phyloP scores from a whole-genome alignment of 2,113 vertebrate genomes.

The Excalfactoria chinensis region DNA sequence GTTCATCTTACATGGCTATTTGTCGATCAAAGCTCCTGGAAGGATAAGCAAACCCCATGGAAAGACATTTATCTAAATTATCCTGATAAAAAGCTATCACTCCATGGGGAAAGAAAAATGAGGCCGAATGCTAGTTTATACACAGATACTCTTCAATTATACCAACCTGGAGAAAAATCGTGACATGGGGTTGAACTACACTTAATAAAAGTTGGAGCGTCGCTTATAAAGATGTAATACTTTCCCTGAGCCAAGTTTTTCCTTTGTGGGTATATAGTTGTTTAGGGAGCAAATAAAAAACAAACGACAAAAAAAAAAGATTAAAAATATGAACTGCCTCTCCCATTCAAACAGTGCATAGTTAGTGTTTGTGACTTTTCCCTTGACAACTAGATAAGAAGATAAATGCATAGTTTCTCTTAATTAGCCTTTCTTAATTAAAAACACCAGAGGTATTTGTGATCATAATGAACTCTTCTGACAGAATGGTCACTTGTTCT shows the following conservation, averaged over 20 bases:
- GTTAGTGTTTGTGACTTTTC: conserved; percentile 69
- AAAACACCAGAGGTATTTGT: conserved; percentile 90
- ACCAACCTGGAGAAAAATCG: conserved; percentile 27
- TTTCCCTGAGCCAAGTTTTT: conserved; percentile 20
- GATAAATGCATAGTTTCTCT: conserved; percentile 87
- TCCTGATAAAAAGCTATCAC: conserved; percentile 75
- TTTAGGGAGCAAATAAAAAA: not conserved
- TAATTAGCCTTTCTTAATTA: conserved; percentile 99
- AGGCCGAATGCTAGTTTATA: conserved; percentile 43
- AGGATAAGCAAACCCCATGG: conserved; percentile 71
- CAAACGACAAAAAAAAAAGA: not conserved
- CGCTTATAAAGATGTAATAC: not conserved
- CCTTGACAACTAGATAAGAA: conserved; percentile 82
- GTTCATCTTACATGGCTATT: conserved; percentile 71
- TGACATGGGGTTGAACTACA: not conserved
- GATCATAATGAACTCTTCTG: conserved; percentile 95
- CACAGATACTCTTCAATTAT: not conserved
- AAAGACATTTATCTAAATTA: conserved; percentile 83
- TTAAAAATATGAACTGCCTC: not conserved
- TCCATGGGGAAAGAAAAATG: conserved; percentile 70
- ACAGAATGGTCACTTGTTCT: conserved; percentile 87
- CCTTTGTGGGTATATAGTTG: not conserved
- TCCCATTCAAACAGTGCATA: conserved; percentile 63
- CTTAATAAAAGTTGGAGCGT: not conserved
- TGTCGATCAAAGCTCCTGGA: conserved; percentile 78